Conservation (phyloP, 1,140 invertebrate genomes). For the Nebria ingens region DNA sequence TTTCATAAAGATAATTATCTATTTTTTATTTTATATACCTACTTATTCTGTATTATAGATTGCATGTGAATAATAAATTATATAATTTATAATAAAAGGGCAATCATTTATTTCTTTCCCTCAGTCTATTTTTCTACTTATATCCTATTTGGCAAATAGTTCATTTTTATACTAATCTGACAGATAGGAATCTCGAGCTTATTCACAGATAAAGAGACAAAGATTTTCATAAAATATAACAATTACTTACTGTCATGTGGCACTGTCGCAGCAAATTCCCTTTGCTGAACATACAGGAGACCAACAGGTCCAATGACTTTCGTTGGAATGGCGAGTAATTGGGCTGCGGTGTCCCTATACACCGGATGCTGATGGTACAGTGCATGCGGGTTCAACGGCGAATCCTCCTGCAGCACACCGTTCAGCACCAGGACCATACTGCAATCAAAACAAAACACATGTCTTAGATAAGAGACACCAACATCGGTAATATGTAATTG, state of each 20-base stretch:
- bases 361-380: conserved; percentile 71
- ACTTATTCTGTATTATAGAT: too few species aligned
- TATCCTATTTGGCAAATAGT: too few species aligned
- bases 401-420: conserved; percentile 74
- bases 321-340: conserved; percentile 61
- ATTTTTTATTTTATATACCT: too few species aligned
- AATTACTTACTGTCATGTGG: conserved; percentile 87
- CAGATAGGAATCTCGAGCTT: too few species aligned
- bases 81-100: too few species aligned
- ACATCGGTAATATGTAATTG: too few species aligned
- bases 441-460: conserved; percentile 14
- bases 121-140: too few species aligned
- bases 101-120: too few species aligned
- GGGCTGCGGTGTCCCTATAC: conserved; percentile 71
- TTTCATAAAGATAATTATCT: too few species aligned
- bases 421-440: conserved; percentile 81
- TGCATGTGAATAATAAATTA: too few species aligned
- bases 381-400: conserved; percentile 66
- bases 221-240: conserved; percentile 9
- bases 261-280: conserved; percentile 81
- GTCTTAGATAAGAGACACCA: too few species aligned
- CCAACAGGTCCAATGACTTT: conserved; percentile 74
- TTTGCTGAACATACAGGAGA: conserved; percentile 78
- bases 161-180: too few species aligned
- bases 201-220: neutral